Conservation (phyloP, 2,113 vertebrate genomes). For the Thomomys bottae region DNA sequence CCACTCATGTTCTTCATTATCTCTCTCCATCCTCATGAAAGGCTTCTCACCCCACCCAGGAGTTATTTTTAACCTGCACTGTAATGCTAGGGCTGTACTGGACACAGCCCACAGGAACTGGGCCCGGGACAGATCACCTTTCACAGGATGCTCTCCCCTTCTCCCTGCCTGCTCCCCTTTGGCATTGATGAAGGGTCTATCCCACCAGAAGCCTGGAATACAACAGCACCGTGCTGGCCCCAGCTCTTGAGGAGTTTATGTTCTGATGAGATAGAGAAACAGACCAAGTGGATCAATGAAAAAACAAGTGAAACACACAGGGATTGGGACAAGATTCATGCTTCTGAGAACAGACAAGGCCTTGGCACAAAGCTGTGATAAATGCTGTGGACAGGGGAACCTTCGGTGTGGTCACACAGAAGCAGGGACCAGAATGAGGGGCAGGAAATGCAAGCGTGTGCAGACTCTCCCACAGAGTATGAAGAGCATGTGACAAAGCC, state of each 20-base stretch:
- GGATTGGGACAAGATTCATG: background rate
- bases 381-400: background rate
- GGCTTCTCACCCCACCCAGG: constrained; percentile 57
- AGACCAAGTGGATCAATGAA: background rate
- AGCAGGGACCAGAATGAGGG: background rate
- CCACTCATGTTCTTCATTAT: constrained; percentile 68
- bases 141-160: background rate
- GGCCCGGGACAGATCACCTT: background rate
- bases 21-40: constrained; percentile 65
- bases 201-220: background rate
- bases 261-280: background rate
- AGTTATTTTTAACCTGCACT: constrained; percentile 69
- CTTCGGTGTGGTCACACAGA: background rate
- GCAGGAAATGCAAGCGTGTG: no score
- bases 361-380: background rate
- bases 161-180: background rate
- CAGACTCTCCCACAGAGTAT: background rate
- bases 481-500: background rate
- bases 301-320: background rate
- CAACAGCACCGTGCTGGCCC: background rate
- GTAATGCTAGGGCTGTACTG: constrained; percentile 63
- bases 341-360: background rate
- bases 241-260: background rate
- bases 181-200: background rate
- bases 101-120: constrained; percentile 13